Evolutionary conservation across 1,140 invertebrate species (phyloP), one percentile per base, ranked within the genome.

Genomic region (Paramacrobiotus metropolitanus): DNA sequence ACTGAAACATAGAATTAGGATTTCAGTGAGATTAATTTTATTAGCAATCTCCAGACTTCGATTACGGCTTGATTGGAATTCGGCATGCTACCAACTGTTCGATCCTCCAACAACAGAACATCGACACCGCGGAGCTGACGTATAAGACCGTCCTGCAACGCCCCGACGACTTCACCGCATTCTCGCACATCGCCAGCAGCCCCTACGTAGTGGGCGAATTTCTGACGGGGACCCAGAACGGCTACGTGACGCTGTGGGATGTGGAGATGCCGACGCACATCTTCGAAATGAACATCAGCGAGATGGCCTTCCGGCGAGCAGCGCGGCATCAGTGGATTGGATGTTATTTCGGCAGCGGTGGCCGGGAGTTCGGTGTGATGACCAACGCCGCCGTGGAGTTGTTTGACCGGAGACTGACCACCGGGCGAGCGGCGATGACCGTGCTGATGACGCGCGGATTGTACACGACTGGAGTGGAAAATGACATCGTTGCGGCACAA

Each of bases 401-500:
- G 15, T 55, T 55, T 24, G 48, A 55, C 24, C 15, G 15, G 15
- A 15, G 48, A 24, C 4, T 55, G 15, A n/a, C 9, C n/a, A 40
- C 34, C 9, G 9, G 9, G 34, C 9, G n/a, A n/a, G 9, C 34
- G 9, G 4, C 15, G 24, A 20, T 55, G 48, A 55, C 15, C 4
- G n/a, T n/a, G n/a, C 24, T 55, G 24, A 15, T 55, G 15, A 20
- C 24, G 15, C 15, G 28, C 4, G 48, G 48, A 55, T 9, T n/a
- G 9, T 40, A 55, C 15, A 24, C 15, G 4, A 24, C 48, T 15
- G 48, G 24, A 9, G 24, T 55, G 4, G 24, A 9, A 15, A 55
- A 55, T 24, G 48, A 55, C 48, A 55, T 55, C 24, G 24, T 28
- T 55, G 48, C 48, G 9, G 48, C 48, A n/a, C n/a, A n/a, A n/a